Percentiles rank a stretch among this genome's conserved stretches.
Evolutionary conservation across 2,797 vertebrate species (phyloP).

Genomic region (Premnoplex brunnescens): DNA sequence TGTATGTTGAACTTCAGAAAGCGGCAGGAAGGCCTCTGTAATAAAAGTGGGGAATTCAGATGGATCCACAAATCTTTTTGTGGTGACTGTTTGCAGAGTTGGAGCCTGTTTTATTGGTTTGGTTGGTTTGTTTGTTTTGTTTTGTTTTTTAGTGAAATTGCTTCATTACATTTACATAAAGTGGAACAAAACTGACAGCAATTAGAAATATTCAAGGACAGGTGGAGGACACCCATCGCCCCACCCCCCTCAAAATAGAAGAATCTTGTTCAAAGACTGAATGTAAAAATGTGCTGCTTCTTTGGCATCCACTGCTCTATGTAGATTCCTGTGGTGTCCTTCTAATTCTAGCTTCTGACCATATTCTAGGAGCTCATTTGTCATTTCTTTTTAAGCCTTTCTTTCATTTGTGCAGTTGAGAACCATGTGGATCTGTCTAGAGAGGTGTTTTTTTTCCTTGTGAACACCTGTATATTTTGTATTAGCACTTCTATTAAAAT

Average conservation of each 20-base stretch:
- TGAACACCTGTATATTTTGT: not conserved
- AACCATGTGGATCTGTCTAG: not conserved
- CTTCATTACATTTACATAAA: not conserved
- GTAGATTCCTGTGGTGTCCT: not conserved
- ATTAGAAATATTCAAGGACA: not conserved
- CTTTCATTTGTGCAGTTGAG: not conserved
- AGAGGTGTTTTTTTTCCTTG: not conserved
- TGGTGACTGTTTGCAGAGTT: fast-evolving
- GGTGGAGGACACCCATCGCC: not conserved
- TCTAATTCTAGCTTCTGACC: not conserved
- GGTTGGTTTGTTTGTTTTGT: not conserved
- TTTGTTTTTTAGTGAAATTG: not conserved
- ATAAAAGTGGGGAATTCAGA: not conserved
- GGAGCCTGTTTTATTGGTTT: fast-evolving
- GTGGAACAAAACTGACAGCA: not conserved
- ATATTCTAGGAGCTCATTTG: not conserved
- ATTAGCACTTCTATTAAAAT: not conserved
- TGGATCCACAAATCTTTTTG: not conserved
- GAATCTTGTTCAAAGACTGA: not conserved
- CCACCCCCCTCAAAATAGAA: not conserved
- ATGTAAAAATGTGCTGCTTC: not conserved
- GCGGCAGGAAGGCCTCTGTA: not conserved
- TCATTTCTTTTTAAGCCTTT: not conserved
- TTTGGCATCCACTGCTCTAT: not conserved
- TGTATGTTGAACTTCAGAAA: not conserved